These are phyloP conservation scores for Dioctria rufipes DNA, from an alignment of 2,888 invertebrate species.

Conservation along the genomic window DNA sequence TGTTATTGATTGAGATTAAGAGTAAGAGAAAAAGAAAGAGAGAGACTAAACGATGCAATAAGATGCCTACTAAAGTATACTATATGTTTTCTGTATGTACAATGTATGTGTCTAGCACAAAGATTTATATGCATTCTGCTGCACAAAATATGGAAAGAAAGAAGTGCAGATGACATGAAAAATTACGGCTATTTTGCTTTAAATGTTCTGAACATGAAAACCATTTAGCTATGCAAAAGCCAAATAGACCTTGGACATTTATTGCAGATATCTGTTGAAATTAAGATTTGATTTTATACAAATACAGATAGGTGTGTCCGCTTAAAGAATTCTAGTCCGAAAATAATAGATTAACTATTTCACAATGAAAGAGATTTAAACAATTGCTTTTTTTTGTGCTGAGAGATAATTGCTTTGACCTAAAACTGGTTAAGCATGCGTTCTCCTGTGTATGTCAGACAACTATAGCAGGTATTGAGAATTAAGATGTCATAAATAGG, in stretches of 20 bases:
- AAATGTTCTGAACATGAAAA: constrained; percentile 1
- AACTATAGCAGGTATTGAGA: too few relatives aligned
- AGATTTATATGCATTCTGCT: background rate
- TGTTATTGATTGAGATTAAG: background rate
- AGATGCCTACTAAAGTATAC: too few relatives aligned
- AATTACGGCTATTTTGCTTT: constrained; percentile 20
- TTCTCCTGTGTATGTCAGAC: too few relatives aligned
- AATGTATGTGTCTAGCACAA: constrained; percentile 4
- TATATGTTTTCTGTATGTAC: too few relatives aligned
- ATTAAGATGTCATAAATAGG: too few relatives aligned
- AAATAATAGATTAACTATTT: background rate
- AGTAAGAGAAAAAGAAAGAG: too few relatives aligned
- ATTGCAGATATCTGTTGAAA: background rate
- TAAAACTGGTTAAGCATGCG: too few relatives aligned
- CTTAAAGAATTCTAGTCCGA: background rate
- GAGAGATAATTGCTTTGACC: too few relatives aligned
- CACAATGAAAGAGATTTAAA: too few relatives aligned
- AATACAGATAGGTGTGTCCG: background rate
- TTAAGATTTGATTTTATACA: background rate
- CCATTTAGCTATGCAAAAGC: background rate
- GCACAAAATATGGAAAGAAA: background rate
- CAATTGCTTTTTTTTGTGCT: too few relatives aligned
- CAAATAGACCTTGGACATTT: background rate
- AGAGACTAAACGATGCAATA: too few relatives aligned
- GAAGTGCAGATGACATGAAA: constrained; percentile 25